Conservation (phyloP, 2,113 vertebrate species). For the Labeo catla region DNA sequence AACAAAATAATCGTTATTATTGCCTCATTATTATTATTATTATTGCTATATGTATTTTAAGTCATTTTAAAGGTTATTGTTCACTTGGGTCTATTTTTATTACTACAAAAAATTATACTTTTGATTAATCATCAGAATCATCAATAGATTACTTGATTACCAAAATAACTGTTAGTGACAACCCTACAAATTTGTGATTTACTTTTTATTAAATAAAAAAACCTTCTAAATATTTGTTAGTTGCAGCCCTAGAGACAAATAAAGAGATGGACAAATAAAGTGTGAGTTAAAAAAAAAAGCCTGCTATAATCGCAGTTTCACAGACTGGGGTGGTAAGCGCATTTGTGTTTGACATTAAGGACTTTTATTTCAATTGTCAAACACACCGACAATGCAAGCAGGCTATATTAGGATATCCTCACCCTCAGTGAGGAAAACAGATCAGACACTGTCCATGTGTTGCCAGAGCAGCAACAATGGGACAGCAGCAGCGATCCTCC, state of each 20-base stretch:
- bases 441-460: background rate
- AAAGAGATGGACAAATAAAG: conserved; percentile 31
- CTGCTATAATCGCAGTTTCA: background rate
- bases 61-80: no score
- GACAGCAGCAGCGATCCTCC: background rate
- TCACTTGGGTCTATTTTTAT: no score
- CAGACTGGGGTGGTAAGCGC: background rate
- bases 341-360: conserved; percentile 14
- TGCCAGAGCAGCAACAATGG: background rate
- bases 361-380: background rate
- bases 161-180: no score
- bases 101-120: no score
- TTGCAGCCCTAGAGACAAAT: background rate
- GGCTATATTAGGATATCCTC: conserved; percentile 4
- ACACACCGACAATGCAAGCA: background rate
- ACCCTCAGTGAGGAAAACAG: background rate
- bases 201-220: background rate
- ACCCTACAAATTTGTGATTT: background rate
- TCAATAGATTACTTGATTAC: no score
- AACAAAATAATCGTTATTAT: no score
- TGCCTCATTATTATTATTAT: no score
- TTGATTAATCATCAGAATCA: no score
- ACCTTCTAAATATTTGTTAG: background rate
- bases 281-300: background rate
- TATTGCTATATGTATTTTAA: no score